Evolutionary conservation across 2,797 vertebrate genomes (phyloP).

Genomic region (Muscicapa striata): DNA sequence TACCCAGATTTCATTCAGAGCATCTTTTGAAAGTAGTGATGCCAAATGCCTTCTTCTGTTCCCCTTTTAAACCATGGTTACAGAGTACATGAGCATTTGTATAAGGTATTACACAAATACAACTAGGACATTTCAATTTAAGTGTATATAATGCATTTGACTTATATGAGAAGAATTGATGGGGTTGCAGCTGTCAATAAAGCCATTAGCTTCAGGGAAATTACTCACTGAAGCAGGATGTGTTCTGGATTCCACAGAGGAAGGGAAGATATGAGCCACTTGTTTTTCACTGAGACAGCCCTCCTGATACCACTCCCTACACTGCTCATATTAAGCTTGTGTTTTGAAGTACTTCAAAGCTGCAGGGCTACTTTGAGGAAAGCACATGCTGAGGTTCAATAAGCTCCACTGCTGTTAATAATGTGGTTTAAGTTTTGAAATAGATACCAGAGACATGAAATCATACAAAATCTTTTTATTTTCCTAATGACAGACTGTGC

Average conservation of each 20-base stretch:
- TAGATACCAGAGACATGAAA: not conserved
- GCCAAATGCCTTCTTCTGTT: not conserved
- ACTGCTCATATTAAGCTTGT: not conserved
- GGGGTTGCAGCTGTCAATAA: slow-evolving; percentile 24
- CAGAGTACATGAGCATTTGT: not conserved
- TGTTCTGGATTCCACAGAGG: not conserved
- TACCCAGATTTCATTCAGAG: not conserved
- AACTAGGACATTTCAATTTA: not conserved
- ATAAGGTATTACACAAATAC: not conserved
- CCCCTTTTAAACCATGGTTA: not conserved
- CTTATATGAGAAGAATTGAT: not conserved
- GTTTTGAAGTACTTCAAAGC: not conserved
- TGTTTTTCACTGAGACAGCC: not conserved
- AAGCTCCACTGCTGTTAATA: not conserved
- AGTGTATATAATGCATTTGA: not conserved
- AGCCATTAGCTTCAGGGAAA: slow-evolving; percentile 1
- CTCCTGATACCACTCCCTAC: not conserved
- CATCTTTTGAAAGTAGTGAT: not conserved
- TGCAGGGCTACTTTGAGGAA: not conserved
- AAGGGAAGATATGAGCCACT: not conserved
- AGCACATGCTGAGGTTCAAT: not conserved
- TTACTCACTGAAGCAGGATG: not conserved
- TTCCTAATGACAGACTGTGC: not conserved
- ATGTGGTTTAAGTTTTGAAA: not conserved
- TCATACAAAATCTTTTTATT: not conserved